Evolutionary conservation across 2,888 invertebrate species (phyloP).

Genomic region (Matsumyia berberina): DNA sequence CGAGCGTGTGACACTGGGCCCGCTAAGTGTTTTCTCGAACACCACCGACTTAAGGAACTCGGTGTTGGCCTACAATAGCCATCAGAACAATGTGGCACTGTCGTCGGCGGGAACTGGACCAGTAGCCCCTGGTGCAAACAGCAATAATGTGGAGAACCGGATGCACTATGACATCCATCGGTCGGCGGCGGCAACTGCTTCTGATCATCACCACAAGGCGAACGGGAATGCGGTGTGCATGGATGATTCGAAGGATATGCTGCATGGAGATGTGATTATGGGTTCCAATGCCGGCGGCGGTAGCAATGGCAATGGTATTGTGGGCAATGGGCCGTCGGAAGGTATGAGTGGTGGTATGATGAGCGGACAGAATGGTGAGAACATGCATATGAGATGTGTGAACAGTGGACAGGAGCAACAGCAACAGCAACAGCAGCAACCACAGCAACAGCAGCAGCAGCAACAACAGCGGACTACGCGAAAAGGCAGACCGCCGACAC

Average conservation of each 20-base stretch:
- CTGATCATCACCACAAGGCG: slow-evolving; percentile 66
- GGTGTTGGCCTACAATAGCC: slow-evolving; percentile 83
- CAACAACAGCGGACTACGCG: slow-evolving; percentile 76
- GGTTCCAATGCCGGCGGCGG: slow-evolving; percentile 62
- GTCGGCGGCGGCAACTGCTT: slow-evolving; percentile 84
- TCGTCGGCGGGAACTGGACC: slow-evolving; percentile 15
- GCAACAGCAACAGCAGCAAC: slow-evolving; percentile 74
- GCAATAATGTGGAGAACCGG: slow-evolving; percentile 66
- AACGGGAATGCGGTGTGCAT: slow-evolving; percentile 46
- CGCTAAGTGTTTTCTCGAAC: slow-evolving; percentile 83
- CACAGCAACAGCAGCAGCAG: slow-evolving; percentile 78
- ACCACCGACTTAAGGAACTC: slow-evolving; percentile 82
- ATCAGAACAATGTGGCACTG: slow-evolving; percentile 71
- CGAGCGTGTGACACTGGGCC: slow-evolving; percentile 86
- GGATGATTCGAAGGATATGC: slow-evolving; percentile 68
- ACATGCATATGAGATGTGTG: slow-evolving; percentile 65
- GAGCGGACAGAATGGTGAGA: slow-evolving; percentile 71
- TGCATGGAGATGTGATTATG: slow-evolving; percentile 66
- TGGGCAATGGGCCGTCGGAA: slow-evolving; percentile 41
- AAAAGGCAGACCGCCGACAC: slow-evolving; percentile 61
- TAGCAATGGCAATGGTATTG: slow-evolving; percentile 26
- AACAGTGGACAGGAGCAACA: slow-evolving; percentile 77
- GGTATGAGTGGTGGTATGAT: slow-evolving; percentile 57
- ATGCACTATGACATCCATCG: slow-evolving; percentile 70
- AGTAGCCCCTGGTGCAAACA: slow-evolving; percentile 22